Evolutionary conservation across 1,140 invertebrate genomes (phyloP), one percentile per base, ranked within the genome.

Genomic region (Leptinotarsa defecta): DNA sequence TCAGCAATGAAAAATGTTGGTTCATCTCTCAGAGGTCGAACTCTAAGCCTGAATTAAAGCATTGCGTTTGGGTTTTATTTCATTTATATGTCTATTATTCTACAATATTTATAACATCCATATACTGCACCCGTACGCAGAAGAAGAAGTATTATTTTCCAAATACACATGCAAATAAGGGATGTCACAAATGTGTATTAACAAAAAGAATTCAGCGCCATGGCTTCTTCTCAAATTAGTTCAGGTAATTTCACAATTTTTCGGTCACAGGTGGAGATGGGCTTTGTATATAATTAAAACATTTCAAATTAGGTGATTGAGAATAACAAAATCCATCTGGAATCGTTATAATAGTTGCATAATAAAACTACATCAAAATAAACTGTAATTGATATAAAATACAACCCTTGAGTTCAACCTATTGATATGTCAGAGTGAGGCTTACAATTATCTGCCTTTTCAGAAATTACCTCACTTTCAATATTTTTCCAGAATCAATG

Each of bases 121-220:
- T 57, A 57, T 57, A 57, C 52, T 57, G 52, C 52, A 15, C 52
- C 52, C 52, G 52, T 57, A 57, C 52, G 52, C 8, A 43, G 8
- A n/a, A 57, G 13, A 57, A 57, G 17, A 15, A 57, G 52, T 57
- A 57, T 57, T 57, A 15, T 57, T 57, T 57, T 57, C 17, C 52
- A 19, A 34, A 65, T 34, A 24, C 27, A 43, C 24, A 13, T 22
- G 22, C 65, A 68, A 68, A 24, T 34, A 4, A 15, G 27, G 27
- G 17, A 65, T 68, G 48, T 75, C 74, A 70, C 68, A 20, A 70
- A 70, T 75, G 67, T 62, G 52, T 75, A 68, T 49, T 68, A 71
- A 75, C 64, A 75, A 74, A 57, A 68, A 75, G 57, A 70, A 19
- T 63, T 48, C 74, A 75, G 67, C 74, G 68, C 68, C 67, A 75